phyloP scores from a whole-genome alignment of 2,888 invertebrate species.

The Synanthedon tipuliformis region DNA sequence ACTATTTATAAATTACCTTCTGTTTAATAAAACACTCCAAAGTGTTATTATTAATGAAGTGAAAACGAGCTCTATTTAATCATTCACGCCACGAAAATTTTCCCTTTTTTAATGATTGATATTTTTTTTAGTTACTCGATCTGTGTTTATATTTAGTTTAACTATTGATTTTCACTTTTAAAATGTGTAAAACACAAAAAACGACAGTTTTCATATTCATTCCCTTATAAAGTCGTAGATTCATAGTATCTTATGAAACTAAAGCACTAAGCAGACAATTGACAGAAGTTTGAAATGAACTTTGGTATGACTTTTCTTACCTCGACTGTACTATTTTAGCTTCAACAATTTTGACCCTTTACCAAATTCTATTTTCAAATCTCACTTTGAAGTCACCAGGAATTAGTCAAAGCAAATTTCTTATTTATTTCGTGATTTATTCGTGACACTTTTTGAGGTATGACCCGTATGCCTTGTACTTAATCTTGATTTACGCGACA shows the following conservation, averaged over 20 bases:
- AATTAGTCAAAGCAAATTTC: constrained; percentile 56
- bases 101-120: background rate
- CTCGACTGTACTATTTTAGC: constrained; percentile 6
- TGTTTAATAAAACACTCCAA: constrained; percentile 51
- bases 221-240: too few species aligned
- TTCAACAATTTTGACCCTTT: constrained; percentile 17
- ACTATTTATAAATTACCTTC: constrained; percentile 56
- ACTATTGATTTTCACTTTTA: too few species aligned
- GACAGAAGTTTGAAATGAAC: too few species aligned
- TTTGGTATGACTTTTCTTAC: background rate
- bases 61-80: constrained; percentile 49
- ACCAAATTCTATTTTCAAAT: background rate
- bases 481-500: constrained; percentile 62
- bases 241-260: too few species aligned
- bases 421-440: constrained; percentile 58
- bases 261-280: too few species aligned
- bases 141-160: too few species aligned
- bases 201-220: too few species aligned
- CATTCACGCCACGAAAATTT: constrained; percentile 31
- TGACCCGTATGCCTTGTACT: constrained; percentile 45
- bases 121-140: background rate
- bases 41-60: constrained; percentile 61
- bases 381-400: constrained; percentile 50
- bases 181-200: too few species aligned
- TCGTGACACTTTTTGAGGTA: constrained; percentile 50